Evolutionary conservation across 2,797 vertebrate species (phyloP).

Genomic region (Cheirogaleus major): DNA sequence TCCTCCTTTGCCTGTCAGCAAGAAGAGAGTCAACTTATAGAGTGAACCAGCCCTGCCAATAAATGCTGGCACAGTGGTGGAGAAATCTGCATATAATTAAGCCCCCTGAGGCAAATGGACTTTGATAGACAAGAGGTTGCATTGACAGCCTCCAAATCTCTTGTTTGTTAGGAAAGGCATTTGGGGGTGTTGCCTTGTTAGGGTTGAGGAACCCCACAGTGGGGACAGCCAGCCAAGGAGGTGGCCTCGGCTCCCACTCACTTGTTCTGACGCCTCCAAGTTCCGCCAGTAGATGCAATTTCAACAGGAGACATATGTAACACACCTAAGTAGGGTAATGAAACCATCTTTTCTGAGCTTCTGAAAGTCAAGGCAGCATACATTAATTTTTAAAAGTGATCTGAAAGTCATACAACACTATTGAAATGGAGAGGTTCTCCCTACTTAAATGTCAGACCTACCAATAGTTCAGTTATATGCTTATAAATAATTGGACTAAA

Average conservation of each 20-base stretch:
- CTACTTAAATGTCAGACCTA: neutral
- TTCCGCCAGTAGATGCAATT: neutral
- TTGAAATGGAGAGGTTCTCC: neutral
- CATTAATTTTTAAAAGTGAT: neutral
- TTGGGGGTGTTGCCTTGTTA: too few species aligned
- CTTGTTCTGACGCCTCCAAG: fast-evolving
- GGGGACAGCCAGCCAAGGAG: neutral
- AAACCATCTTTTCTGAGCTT: neutral
- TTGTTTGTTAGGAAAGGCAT: fast-evolving
- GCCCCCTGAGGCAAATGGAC: conserved; percentile 55
- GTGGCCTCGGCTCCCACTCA: neutral
- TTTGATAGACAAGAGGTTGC: conserved; percentile 5
- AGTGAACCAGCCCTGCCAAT: conserved; percentile 56
- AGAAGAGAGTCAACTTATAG: conserved; percentile 59
- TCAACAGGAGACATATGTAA: neutral
- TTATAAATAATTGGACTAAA: conserved; percentile 13
- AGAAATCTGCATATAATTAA: conserved; percentile 72
- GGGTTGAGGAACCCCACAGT: neutral
- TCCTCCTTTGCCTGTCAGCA: conserved; percentile 71
- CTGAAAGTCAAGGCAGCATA: neutral
- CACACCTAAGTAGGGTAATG: fast-evolving
- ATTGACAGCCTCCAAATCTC: conserved; percentile 8
- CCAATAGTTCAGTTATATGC: neutral
- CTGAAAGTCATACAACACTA: neutral
- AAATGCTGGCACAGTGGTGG: neutral